Evolutionary conservation across 2,113 vertebrate species (phyloP).

Genomic region (Lathamus discolor): DNA sequence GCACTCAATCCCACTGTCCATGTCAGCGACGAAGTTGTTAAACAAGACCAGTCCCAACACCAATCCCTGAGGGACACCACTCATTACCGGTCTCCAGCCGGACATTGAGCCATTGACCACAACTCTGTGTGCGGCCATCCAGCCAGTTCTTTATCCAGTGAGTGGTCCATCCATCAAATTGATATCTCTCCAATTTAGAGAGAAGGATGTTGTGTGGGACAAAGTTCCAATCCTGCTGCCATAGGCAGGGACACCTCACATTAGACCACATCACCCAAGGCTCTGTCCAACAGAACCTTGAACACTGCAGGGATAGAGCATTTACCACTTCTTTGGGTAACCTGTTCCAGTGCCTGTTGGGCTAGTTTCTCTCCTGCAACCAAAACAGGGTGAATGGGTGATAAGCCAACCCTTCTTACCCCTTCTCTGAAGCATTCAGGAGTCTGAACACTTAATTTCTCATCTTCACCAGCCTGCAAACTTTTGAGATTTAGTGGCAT

Average conservation of each 20-base stretch:
- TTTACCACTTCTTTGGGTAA: not conserved
- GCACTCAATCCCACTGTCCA: too few relatives aligned
- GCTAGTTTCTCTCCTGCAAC: not conserved
- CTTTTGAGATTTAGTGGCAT: conserved; percentile 28
- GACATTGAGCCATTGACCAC: too few relatives aligned
- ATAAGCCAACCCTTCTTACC: not conserved
- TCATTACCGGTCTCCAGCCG: too few relatives aligned
- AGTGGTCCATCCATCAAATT: too few relatives aligned
- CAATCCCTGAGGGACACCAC: too few relatives aligned
- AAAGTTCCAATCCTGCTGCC: not conserved
- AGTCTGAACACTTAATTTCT: conserved; percentile 38
- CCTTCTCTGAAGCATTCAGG: not conserved
- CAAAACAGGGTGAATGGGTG: not conserved
- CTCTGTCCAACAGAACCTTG: not conserved
- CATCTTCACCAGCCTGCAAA: conserved; percentile 13
- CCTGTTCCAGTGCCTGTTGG: not conserved
- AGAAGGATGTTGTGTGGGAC: too few relatives aligned
- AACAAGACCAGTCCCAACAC: too few relatives aligned
- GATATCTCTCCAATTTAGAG: too few relatives aligned
- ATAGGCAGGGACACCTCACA: not conserved
- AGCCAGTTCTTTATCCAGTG: too few relatives aligned
- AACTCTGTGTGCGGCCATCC: too few relatives aligned
- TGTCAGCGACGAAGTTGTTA: too few relatives aligned
- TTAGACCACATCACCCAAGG: not conserved
- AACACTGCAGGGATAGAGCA: not conserved